phyloP scores from a whole-genome alignment of 2,888 invertebrate genomes.

The Corythucha ciliata region DNA sequence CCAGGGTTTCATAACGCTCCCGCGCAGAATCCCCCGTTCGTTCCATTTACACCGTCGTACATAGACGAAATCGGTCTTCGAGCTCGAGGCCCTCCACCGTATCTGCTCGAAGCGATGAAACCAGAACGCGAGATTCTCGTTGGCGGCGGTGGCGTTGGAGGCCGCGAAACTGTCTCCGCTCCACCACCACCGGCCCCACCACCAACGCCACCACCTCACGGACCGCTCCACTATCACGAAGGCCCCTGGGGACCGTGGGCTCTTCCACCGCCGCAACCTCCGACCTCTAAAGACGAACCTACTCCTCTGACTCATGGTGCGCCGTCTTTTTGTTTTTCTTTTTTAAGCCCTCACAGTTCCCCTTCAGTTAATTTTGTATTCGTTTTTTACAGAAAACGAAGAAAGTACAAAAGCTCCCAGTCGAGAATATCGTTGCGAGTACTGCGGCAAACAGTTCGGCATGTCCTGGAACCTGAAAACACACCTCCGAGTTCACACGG shows the following conservation, averaged over 20 bases:
- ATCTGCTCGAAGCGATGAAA: constrained; percentile 35
- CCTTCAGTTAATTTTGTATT: neutral
- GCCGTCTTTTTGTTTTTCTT: too few species aligned
- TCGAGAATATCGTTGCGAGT: constrained; percentile 77
- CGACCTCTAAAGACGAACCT: constrained; percentile 31
- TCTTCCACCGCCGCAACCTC: constrained; percentile 49
- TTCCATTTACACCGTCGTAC: constrained; percentile 68
- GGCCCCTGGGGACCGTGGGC: constrained; percentile 57
- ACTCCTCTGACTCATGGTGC: constrained; percentile 28
- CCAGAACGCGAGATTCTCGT: constrained; percentile 12
- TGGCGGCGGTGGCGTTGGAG: constrained; percentile 7
- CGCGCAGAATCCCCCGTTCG: constrained; percentile 77
- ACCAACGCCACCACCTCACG: constrained; percentile 25
- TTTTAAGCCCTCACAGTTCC: neutral
- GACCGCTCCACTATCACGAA: constrained; percentile 28
- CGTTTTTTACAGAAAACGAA: constrained; percentile 25
- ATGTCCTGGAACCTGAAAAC: constrained; percentile 91
- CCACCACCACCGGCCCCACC: constrained; percentile 38
- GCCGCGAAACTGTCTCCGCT: constrained; percentile 45
- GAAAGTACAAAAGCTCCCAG: constrained; percentile 46
- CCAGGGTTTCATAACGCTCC: constrained; percentile 82
- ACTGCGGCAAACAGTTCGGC: constrained; percentile 83
- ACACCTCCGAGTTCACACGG: constrained; percentile 76
- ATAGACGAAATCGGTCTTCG: constrained; percentile 45
- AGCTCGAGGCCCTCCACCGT: constrained; percentile 47